A percentile compares a stretch with the other conserved stretches of the same genome.
Evolutionary conservation across 2,888 invertebrate species (phyloP).

Genomic region (Stenchaetothrips biformis): DNA sequence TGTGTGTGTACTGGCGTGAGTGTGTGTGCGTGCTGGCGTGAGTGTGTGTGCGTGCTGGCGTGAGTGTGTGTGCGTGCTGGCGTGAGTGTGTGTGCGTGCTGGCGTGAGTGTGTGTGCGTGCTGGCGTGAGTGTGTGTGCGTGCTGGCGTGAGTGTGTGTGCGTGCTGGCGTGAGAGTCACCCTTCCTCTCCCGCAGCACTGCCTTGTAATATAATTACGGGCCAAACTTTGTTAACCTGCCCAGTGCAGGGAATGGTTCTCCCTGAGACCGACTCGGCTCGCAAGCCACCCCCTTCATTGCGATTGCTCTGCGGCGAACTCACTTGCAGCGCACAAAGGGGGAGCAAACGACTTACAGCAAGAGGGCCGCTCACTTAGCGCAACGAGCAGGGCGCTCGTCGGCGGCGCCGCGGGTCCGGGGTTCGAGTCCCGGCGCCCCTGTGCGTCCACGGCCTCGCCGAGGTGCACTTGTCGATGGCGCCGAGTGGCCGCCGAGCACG

Average conservation of each 20-base stretch:
- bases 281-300: too few relatives aligned
- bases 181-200: background rate
- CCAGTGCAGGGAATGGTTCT: background rate
- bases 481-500: too few relatives aligned
- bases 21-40: background rate
- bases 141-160: background rate
- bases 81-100: background rate
- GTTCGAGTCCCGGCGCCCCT: too few relatives aligned
- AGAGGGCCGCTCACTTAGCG: too few relatives aligned
- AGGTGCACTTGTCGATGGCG: background rate
- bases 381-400: too few relatives aligned
- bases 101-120: background rate
- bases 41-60: background rate
- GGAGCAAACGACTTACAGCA: background rate
- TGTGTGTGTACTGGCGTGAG: too few relatives aligned
- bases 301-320: background rate
- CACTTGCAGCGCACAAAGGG: background rate
- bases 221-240: slow-evolving; percentile 1
- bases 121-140: background rate
- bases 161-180: background rate
- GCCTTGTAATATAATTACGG: background rate
- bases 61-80: background rate
- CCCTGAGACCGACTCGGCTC: too few relatives aligned
- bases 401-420: too few relatives aligned
- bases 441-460: too few relatives aligned